Conservation (phyloP, 2,797 vertebrate species). For the Buceros bicornis region DNA sequence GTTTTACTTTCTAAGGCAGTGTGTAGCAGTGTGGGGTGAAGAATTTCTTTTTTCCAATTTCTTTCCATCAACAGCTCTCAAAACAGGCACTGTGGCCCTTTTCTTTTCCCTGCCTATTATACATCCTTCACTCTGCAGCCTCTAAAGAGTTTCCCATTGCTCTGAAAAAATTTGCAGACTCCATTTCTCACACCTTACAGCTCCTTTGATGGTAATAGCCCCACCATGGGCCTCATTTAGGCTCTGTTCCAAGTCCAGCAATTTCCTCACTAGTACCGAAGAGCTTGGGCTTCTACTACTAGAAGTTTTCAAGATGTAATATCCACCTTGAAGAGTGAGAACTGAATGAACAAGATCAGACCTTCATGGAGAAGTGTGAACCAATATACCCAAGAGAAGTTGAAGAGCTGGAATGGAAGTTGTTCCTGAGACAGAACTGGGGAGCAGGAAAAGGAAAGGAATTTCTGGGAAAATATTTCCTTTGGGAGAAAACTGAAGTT, state of each 20-base stretch:
- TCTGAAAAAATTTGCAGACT: not conserved
- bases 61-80: not conserved
- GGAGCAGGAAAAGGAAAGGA: not conserved
- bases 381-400: not conserved
- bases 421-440: not conserved
- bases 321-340: not conserved
- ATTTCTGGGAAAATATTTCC: not conserved
- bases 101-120: not conserved
- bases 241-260: not conserved
- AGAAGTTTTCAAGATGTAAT: not conserved
- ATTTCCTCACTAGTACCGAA: not conserved
- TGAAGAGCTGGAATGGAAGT: not conserved
- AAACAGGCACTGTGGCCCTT: not conserved
- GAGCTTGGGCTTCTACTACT: not conserved
- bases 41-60: not conserved
- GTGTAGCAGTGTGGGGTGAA: not conserved
- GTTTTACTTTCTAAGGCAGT: not conserved
- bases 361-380: not conserved
- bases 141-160: not conserved
- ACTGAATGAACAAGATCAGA: not conserved
- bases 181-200: not conserved
- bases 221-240: not conserved
- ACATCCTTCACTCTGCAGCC: not conserved
- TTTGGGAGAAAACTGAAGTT: not conserved
- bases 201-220: not conserved